Evolutionary conservation across 1,140 invertebrate species (phyloP).

Genomic region (Probaryconus sp.): DNA sequence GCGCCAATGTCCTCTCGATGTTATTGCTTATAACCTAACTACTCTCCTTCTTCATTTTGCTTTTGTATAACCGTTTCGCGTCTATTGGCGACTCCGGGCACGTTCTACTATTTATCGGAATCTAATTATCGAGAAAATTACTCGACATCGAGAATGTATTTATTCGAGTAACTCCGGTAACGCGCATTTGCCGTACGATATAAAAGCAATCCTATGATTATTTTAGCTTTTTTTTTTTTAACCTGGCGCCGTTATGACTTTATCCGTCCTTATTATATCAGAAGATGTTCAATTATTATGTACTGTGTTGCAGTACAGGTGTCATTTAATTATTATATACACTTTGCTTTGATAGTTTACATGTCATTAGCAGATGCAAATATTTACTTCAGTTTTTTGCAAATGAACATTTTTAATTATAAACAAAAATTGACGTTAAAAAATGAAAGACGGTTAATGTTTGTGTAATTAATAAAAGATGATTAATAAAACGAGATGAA

Average conservation of each 20-base stretch:
- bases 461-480: too few relatives aligned
- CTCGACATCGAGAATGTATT: constrained; percentile 61
- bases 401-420: too few relatives aligned
- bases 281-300: constrained; percentile 14
- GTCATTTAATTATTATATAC: too few relatives aligned
- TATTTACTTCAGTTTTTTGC: too few relatives aligned
- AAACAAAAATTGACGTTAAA: too few relatives aligned
- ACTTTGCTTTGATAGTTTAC: too few relatives aligned
- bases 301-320: too few relatives aligned
- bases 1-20: constrained; percentile 52
- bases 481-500: background rate
- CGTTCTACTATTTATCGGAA: constrained; percentile 62
- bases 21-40: constrained; percentile 22
- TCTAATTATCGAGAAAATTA: constrained; percentile 71
- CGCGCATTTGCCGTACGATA: constrained; percentile 27
- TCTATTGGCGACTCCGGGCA: constrained; percentile 54
- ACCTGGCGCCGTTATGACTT: constrained; percentile 55
- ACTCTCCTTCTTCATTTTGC: constrained; percentile 6
- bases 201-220: constrained; percentile 33
- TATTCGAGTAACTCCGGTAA: constrained; percentile 46
- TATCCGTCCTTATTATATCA: constrained; percentile 49
- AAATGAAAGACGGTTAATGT: too few relatives aligned
- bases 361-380: too few relatives aligned
- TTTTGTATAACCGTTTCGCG: constrained; percentile 13
- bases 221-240: constrained; percentile 36